Evolutionary conservation across 2,888 invertebrate species (phyloP), one percentile per base, ranked within the genome.

Genomic region (Spisula subtruncata): DNA sequence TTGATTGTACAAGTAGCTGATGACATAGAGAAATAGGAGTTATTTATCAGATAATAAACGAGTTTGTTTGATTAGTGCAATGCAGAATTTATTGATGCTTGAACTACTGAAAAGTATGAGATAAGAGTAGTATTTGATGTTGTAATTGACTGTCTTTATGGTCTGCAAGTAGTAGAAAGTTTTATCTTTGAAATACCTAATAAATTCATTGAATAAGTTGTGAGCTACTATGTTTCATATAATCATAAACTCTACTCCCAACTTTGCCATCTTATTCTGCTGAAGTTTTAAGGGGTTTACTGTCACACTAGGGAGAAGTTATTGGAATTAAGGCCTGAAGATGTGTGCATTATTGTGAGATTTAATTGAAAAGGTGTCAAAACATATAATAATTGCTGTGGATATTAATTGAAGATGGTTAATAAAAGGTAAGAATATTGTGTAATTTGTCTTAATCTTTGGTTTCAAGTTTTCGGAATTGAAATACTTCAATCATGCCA

Each of bases 1-100:
- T 82, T 41, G 85, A 89, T 89, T 89, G 85, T 75, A 41, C 66
- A 85, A 66, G 75, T 84, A 88, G 71, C 41, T 48, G 71, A 56
- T 81, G 81, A 82, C 46, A 51, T 56, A 32, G 46, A 32, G 54
- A 85, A 85, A 71, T 79, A 81, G 29, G 71, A 25, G 54, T 41
- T 54, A 66, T 54, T 85, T 81, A 82, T 89, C 85, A 85, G 54
- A 14, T 29, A 32, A 88, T 75, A 71, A 75, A 71, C 81, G 48
- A 87, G 18, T 82, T 82, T 83, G 83, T 82, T 88, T 88, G 84
- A 41, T 75, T 56, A 60, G 79, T 83, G 83, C 83, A 88, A 32
- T 88, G 80, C 56, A 84, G 83, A 89, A 86, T 89, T 89, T 89
- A 89, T 89, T 82, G 86, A 81, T 86, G 83, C 80, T 89, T 56